Percentiles rank a stretch among this genome's conserved stretches.
Evolutionary conservation across 2,888 invertebrate species (phyloP).

Genomic region (Plutella xylostella): DNA sequence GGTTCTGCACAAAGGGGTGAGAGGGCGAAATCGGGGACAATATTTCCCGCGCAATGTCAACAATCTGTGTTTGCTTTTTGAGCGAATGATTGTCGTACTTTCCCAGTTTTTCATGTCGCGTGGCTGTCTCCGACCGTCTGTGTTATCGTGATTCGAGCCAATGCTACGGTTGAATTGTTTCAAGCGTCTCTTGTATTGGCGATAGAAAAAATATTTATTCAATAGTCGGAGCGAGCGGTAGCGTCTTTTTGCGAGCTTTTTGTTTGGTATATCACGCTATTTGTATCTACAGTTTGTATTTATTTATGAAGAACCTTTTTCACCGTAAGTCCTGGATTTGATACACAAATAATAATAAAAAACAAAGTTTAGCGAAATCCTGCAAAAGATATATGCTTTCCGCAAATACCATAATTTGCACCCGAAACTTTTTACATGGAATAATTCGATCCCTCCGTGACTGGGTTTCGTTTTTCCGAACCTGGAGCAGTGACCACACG

Average conservation of each 20-base stretch:
- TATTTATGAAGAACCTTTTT: too few species aligned
- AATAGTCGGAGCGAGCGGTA: neutral
- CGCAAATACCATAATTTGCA: constrained; percentile 10
- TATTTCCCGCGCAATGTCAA: constrained; percentile 19
- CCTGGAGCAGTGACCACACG: constrained; percentile 4
- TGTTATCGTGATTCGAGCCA: neutral
- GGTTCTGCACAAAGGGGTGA: constrained; percentile 11
- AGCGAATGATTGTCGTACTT: constrained; percentile 9
- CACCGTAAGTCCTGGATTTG: too few species aligned
- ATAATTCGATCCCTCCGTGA: constrained; percentile 1
- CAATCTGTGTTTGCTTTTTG: constrained; percentile 9
- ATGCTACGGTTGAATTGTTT: too few species aligned
- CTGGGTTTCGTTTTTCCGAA: constrained; percentile 9
- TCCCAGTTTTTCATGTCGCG: constrained; percentile 1
- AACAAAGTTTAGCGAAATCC: too few species aligned
- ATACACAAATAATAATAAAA: too few species aligned
- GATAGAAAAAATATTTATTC: too few species aligned
- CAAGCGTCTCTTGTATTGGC: too few species aligned
- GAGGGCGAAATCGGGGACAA: constrained; percentile 15
- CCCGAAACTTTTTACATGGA: constrained; percentile 8
- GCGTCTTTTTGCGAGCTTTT: too few species aligned
- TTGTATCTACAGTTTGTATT: too few species aligned
- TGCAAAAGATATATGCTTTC: too few species aligned
- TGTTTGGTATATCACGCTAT: too few species aligned
- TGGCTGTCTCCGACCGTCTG: neutral